Percentiles rank a stretch among this genome's conserved stretches.
Evolutionary conservation across 2,113 vertebrate species (phyloP).

Genomic region (Austrofundulus limnaeus): DNA sequence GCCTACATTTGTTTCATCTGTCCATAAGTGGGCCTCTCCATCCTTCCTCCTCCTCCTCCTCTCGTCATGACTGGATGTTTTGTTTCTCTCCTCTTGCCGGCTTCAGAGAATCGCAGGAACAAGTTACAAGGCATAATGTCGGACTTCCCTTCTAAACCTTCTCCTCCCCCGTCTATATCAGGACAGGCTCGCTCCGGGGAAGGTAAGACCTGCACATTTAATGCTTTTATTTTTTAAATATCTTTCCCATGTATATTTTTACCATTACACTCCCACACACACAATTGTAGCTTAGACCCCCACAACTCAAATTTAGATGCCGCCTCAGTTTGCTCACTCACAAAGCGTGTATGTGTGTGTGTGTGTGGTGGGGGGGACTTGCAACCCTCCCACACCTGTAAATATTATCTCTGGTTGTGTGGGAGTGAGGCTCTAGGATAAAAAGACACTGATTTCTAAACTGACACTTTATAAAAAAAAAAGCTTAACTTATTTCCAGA

Average conservation of each 20-base stretch:
- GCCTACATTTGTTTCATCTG: constrained; percentile 36
- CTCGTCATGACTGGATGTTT: constrained; percentile 69
- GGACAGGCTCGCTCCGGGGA: constrained; percentile 82
- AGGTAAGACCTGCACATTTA: constrained; percentile 73
- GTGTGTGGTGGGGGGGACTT: constrained; percentile 15
- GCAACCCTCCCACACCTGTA: constrained; percentile 16
- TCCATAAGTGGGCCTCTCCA: constrained; percentile 42
- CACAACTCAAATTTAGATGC: constrained; percentile 22
- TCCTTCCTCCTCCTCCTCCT: constrained; percentile 37
- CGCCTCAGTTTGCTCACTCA: constrained; percentile 2
- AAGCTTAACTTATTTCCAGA: not conserved
- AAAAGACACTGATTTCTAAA: not conserved
- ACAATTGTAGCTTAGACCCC: constrained; percentile 4
- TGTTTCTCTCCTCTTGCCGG: constrained; percentile 70
- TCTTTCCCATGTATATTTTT: not conserved
- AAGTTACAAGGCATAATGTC: constrained; percentile 89
- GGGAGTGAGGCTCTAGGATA: constrained; percentile 24
- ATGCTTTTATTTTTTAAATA: not conserved
- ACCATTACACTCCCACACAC: not conserved
- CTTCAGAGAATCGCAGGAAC: constrained; percentile 86
- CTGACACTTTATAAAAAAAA: not conserved
- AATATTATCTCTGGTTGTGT: constrained; percentile 38
- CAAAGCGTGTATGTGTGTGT: constrained; percentile 20
- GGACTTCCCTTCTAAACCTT: constrained; percentile 85
- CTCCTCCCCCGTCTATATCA: constrained; percentile 77